Evolutionary conservation across 2,888 invertebrate genomes (phyloP).

Genomic region (Seira musarum): DNA sequence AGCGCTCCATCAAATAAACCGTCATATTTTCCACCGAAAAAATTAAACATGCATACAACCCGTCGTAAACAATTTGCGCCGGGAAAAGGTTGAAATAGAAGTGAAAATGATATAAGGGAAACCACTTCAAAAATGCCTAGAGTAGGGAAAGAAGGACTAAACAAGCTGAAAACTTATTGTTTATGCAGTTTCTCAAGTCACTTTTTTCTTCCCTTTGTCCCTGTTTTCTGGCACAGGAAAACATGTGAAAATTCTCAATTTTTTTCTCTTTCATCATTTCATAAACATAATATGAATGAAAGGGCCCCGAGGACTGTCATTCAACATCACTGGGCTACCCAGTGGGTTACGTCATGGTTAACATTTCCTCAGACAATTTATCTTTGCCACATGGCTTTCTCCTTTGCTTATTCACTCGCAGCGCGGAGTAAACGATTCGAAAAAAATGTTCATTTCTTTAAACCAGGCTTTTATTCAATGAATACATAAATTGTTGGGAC

Average conservation of each 20-base stretch:
- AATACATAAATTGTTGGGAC: constrained; percentile 48
- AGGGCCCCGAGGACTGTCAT: constrained; percentile 62
- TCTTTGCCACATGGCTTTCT: constrained; percentile 60
- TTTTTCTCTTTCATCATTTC: constrained; percentile 42
- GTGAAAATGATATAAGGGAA: constrained; percentile 24
- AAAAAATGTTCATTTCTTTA: constrained; percentile 48
- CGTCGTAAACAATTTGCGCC: constrained; percentile 56
- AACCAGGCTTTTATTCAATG: constrained; percentile 50
- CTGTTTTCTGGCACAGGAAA: constrained; percentile 42
- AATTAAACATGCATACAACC: constrained; percentile 38
- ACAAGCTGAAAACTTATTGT: neutral
- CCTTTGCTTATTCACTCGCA: constrained; percentile 54
- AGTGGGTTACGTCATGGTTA: constrained; percentile 62
- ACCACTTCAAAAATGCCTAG: neutral
- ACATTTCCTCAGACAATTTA: constrained; percentile 64
- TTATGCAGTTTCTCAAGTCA: constrained; percentile 20
- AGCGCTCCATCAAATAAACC: constrained; percentile 54
- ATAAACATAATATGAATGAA: constrained; percentile 53
- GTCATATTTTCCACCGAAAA: constrained; percentile 50
- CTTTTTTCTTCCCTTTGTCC: constrained; percentile 32
- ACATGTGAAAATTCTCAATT: constrained; percentile 48
- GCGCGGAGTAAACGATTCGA: constrained; percentile 53
- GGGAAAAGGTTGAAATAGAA: constrained; percentile 11
- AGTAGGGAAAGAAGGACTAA: neutral
- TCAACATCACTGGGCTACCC: constrained; percentile 62